Base-by-base conservation (phyloP, 2,113 vertebrate genomes). In the Trematocara nigrifrons region DNA sequence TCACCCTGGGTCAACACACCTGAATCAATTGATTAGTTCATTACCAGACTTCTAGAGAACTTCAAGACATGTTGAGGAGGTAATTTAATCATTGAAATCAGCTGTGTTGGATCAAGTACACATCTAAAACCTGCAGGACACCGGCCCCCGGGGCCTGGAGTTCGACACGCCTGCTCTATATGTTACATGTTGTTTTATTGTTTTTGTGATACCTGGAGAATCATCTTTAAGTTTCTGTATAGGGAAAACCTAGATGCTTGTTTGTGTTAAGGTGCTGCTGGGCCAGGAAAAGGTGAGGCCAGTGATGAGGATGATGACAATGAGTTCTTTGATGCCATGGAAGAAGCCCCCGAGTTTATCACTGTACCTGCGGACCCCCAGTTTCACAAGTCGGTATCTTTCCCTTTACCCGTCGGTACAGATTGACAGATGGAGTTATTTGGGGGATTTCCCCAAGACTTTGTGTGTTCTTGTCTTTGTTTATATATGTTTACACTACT, bases 271-370 rank as follows among this genome's bases (percentile, higher is more conserved):
- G 97, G 96, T 5, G 94, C 96, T 52, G 95, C 95, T 6, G 87
- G 91, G 9, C 91, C 97, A 0, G 96, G 94, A 1, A 99, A 99
- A 88, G 98, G 98, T 1, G 98, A 99, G 77, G 93, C 97, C 87
- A 99, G 98, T 0, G 98, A 99, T 0, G 98, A 99, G 83, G 98
- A 99, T 0, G 98, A 99, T 0, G 98, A 99, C 84, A 98, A 98
- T 0, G 98, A 99, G 89, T 99, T 99, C 92, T 99, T 99, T 4
- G 98, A 99, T 0, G 96, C 96, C 3, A 94, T 96, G 92, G 96
- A 97, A 29, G 96, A 96, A 6, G 97, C 97, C 1, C 97, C 98
- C 0, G 98, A 99, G 89, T 99, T 98, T 83, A 98, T 99, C 91
- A 97, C 97, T 11, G 92, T 97, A 80, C 98, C 97, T 0, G 98